Conservation (phyloP, 1,140 invertebrate species). For the Solenopsis invicta region DNA sequence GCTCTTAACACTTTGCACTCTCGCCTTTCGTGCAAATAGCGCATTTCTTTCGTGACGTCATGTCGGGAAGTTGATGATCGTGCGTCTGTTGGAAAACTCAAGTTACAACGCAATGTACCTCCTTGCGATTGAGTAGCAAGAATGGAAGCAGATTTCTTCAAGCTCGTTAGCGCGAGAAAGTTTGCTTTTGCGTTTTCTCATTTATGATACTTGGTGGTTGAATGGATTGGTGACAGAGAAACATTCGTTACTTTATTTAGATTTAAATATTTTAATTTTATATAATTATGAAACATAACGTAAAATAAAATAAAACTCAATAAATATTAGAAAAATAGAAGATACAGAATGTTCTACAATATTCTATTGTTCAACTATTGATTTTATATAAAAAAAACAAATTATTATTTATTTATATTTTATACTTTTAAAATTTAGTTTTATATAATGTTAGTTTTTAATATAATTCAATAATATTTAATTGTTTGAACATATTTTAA, state of each 20-base stretch:
- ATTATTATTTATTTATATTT: not conserved
- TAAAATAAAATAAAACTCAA: not conserved
- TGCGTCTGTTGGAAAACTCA: not conserved
- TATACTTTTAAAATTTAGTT: not conserved
- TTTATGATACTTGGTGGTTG: not conserved
- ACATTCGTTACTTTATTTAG: not conserved
- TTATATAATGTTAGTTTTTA: too few species aligned
- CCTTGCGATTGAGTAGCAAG: not conserved
- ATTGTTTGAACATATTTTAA: not conserved
- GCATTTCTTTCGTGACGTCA: not conserved
- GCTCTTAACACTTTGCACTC: conserved; percentile 31
- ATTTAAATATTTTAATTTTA: conserved; percentile 10
- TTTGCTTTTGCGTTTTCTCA: conserved; percentile 18
- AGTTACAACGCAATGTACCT: not conserved
- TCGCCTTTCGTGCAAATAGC: not conserved
- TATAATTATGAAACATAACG: not conserved
- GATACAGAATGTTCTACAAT: not conserved
- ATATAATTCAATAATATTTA: conserved; percentile 20
- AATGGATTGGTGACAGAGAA: not conserved
- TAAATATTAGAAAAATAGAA: not conserved
- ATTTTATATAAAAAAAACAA: conserved; percentile 25
- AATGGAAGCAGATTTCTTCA: conserved; percentile 28
- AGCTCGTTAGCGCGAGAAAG: conserved; percentile 35
- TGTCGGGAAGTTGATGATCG: not conserved
- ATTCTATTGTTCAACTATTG: not conserved